phyloP scores from a whole-genome alignment of 1,140 invertebrate genomes.

The Philopotamus ludificatus region DNA sequence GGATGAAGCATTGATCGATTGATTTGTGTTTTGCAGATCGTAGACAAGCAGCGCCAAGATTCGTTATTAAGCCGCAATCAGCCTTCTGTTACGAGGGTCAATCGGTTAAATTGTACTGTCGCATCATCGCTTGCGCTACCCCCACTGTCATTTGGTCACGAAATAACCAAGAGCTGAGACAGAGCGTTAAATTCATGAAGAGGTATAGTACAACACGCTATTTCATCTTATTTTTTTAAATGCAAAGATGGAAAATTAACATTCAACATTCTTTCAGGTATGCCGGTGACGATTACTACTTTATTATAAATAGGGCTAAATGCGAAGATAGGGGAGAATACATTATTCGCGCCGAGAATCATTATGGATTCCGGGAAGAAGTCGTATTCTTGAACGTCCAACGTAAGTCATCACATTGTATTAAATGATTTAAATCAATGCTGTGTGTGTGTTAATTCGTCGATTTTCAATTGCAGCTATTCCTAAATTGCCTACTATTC shows the following conservation, averaged over 20 bases:
- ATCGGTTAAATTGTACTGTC: conserved; percentile 95
- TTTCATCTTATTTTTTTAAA: not conserved
- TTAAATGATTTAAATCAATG: conserved; percentile 18
- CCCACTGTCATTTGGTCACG: conserved; percentile 95
- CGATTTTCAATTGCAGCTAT: conserved; percentile 65
- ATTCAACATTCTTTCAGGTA: no score
- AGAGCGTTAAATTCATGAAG: conserved; percentile 99
- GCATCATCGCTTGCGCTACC: conserved; percentile 90
- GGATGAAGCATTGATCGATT: not conserved
- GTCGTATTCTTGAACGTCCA: conserved; percentile 97
- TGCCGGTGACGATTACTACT: conserved; percentile 92
- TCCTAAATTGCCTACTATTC: conserved; percentile 77
- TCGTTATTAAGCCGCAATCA: conserved; percentile 94
- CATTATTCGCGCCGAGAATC: conserved; percentile 95
- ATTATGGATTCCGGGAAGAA: conserved; percentile 95
- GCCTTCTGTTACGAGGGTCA: conserved; percentile 97
- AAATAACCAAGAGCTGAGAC: conserved; percentile 89
- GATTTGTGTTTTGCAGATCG: conserved; percentile 68
- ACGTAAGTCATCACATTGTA: conserved; percentile 62
- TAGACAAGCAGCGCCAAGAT: conserved; percentile 93
- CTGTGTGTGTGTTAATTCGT: not conserved
- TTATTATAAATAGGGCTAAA: conserved; percentile 95
- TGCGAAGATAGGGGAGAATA: conserved; percentile 96
- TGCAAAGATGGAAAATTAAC: no score
- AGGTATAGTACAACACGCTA: conserved; percentile 57